A percentile compares a stretch with the other conserved stretches of the same genome.
Conservation (phyloP, 2,113 vertebrate species). For the Danio rerio region GRCz12tu NC_133185.1:30284501-30285000, state of each 20-base stretch:
- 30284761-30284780: conserved; percentile 49
- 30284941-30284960: no score
- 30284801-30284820: conserved; percentile 56
- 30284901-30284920: not conserved
- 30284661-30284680: not conserved
- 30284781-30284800: conserved; percentile 50
- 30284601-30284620: conserved; percentile 7
- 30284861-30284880: not conserved
- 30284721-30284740: conserved; percentile 40
- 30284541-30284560: not conserved
- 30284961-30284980: not conserved
- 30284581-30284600: not conserved
- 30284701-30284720: conserved; percentile 32
- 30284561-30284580: not conserved
- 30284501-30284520: not conserved
- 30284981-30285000: not conserved
- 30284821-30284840: conserved; percentile 42
- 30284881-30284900: not conserved
- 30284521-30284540: conserved; percentile 23
- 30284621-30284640: conserved; percentile 16
- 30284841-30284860: no score
- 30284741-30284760: conserved; percentile 32
- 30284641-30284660: not conserved
- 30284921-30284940: not conserved
- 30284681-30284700: conserved; percentile 2